Evolutionary conservation across 2,797 vertebrate species (phyloP).

Genomic region (Anableps anableps): DNA sequence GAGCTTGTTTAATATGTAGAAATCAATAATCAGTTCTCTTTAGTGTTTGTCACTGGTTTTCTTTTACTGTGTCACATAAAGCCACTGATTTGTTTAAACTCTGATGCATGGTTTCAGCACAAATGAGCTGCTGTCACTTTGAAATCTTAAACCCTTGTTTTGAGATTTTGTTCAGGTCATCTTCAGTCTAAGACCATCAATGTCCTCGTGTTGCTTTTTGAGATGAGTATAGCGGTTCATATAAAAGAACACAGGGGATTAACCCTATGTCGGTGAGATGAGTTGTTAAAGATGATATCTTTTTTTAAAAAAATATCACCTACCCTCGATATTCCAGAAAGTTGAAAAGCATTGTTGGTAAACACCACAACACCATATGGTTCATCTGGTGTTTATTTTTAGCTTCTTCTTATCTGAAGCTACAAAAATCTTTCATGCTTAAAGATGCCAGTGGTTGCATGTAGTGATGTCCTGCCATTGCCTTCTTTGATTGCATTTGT

Average conservation of each 20-base stretch:
- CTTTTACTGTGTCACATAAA: constrained; percentile 6
- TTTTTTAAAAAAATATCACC: not conserved
- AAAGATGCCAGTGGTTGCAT: not conserved
- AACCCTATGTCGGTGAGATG: not conserved
- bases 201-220: not conserved
- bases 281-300: not conserved
- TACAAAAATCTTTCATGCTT: not conserved
- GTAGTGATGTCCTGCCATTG: not conserved
- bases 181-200: not conserved
- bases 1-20: constrained; percentile 29
- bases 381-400: not conserved
- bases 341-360: too few species aligned
- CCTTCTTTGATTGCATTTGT: not conserved
- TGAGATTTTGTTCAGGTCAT: constrained; percentile 7
- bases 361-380: not conserved
- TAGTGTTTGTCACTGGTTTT: constrained; percentile 22
- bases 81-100: constrained; percentile 1
- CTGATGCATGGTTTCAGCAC: not conserved
- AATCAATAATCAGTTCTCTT: constrained; percentile 44
- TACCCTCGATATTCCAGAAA: not conserved
- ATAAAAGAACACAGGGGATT: not conserved
- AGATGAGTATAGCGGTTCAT: not conserved
- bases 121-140: not conserved
- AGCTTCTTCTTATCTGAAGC: too few species aligned
- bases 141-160: not conserved